These are phyloP conservation scores for Caenorhabditis becei DNA, from an alignment of 2,888 invertebrate species.

Conservation along the genomic window DNA sequence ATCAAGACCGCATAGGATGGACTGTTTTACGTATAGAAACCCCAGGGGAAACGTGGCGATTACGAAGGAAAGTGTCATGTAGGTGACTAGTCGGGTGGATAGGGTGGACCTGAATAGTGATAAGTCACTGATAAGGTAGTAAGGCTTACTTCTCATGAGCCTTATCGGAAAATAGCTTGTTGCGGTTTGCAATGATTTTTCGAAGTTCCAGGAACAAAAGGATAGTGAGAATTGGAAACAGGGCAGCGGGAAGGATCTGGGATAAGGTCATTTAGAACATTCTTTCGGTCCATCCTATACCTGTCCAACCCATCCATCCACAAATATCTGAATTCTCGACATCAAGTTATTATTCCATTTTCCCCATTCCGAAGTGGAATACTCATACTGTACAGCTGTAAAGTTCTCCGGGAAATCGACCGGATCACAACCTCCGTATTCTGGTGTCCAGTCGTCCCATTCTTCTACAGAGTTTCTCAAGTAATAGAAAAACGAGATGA, in stretches of 20 bases:
- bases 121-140: too few relatives aligned
- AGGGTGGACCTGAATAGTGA: too few relatives aligned
- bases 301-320: not conserved
- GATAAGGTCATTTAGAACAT: too few relatives aligned
- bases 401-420: not conserved
- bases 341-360: not conserved
- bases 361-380: not conserved
- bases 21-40: too few relatives aligned
- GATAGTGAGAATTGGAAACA: slow-evolving; percentile 7
- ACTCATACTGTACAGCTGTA: not conserved
- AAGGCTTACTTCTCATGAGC: too few relatives aligned
- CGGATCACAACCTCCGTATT: not conserved
- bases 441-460: too few relatives aligned
- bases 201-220: not conserved
- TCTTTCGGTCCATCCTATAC: not conserved
- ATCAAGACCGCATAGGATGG: too few relatives aligned
- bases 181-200: not conserved
- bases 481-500: too few relatives aligned
- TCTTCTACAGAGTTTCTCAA: too few relatives aligned
- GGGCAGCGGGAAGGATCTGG: not conserved
- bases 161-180: not conserved
- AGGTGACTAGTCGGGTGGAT: too few relatives aligned
- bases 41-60: too few relatives aligned
- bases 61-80: too few relatives aligned
- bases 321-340: slow-evolving; percentile 1